Evolutionary conservation across 2,797 vertebrate genomes (phyloP), one percentile per base, ranked within the genome.

Genomic region (Serranus cabrilla): DNA sequence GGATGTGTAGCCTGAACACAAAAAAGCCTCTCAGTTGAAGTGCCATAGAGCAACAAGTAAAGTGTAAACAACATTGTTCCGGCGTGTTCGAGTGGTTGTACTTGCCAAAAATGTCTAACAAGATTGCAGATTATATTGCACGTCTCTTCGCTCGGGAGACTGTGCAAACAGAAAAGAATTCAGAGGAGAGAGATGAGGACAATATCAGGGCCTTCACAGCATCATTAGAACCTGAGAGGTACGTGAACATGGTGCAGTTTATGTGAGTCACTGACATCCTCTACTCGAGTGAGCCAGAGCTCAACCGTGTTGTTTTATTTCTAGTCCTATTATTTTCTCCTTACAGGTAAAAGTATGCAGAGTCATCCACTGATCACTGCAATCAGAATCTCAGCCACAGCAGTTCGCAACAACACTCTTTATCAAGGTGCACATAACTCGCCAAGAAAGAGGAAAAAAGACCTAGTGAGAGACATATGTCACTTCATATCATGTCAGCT

Each of bases 21-120:
- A 73, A 42, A 20, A 64, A 60, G 17, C 25, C 45, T 45, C 59
- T 80, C 61, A 13, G 52, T 67, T 40, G 3, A 18, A 55, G 58
- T 74, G 71, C 76, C 82, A 80, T 40, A 40, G 56, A 80, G 74
- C 69, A 84, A 73, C 72, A 63, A 59, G 67, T 52, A 27, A 67
- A 71, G 81, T 71, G 74, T 60, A 75, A 87, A 86, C 77, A 70
- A 9, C 47, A 45, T 66, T 78, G 72, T 74, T 82, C 18, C 1
- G 56, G 18, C 25, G 21, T 69, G 68, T 63, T 51, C 13, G 54
- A 76, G 69, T 25, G n/a, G 51, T 11, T 59, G 42, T 46, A 61
- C 51, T 55, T 47, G 67, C 56, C 75, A 76, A 56, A 71, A 76
- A 63, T 63, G 25, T 78, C 66, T 63, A 51, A 78, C 76, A 63